Base-by-base conservation (phyloP, 1,140 invertebrate genomes). In the Callitettix versicolor region DNA sequence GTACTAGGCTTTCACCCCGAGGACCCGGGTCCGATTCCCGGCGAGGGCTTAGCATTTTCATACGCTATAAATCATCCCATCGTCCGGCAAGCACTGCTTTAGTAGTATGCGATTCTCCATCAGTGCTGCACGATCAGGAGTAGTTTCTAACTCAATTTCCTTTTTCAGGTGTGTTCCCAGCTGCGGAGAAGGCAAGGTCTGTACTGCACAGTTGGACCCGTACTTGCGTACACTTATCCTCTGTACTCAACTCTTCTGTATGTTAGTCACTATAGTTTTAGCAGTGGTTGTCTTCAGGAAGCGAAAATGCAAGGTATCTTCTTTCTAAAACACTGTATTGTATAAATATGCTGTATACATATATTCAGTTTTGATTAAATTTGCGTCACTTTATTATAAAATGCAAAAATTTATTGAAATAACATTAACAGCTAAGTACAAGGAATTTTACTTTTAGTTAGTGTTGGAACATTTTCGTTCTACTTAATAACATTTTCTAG, bases 281-380 rank as follows among this genome's bases (percentile, higher is more conserved):
- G 60, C 50, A 17, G 43, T 60, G 11, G 21, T 63, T 26, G 60
- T 63, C 24, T 63, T 63, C 53, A 55, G 54, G 17, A 62, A 57
- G 52, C 60, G 62, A 34, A 63, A 63, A 57, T 63, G 58, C 53
- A 63, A 63, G 58, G 62, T 63, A 50, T 42, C n/a, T n/a, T 20
- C 22, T 14, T 9, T 17, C 49, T 22, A 7, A 44, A 20, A 14
- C 12, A 12, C 18, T 20, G 9, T 44, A 7, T 14, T 20, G 9
- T 12, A 11, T 9, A 7, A 12, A 9, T 20, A 9, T 20, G 43
- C 43, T 7, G 12, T 44, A 12, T 17, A 14, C 9, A 38, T 38
- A 38, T 11, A 38, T 14, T 9, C 9, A 43, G 15, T 11, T 40
- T 53, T 20, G 5, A 41, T 3, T 26, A 22, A 30, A 50, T n/a